These are phyloP conservation scores for Lepetodrilus schrolli DNA, from an alignment of 2,888 invertebrate genomes.

Conservation along the genomic window DNA sequence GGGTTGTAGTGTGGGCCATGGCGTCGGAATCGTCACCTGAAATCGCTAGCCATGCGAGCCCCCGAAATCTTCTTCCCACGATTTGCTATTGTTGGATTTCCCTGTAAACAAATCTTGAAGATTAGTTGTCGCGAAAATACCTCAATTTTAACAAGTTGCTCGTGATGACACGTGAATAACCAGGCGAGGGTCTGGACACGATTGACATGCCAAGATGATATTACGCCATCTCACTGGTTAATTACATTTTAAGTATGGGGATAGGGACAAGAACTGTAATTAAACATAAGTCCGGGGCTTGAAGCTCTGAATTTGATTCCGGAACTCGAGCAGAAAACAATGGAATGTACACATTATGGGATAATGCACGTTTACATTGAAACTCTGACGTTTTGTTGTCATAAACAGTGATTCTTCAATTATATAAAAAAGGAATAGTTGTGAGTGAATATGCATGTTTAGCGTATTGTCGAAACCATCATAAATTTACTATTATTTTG, in stretches of 20 bases:
- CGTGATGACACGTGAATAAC: conserved; percentile 17
- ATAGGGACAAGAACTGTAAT: not conserved
- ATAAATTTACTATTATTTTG: too few relatives aligned
- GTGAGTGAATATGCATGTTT: too few relatives aligned
- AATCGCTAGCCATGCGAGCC: not conserved
- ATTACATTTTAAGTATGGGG: conserved; percentile 22
- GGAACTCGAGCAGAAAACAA: not conserved
- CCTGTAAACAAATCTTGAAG: conserved; percentile 26
- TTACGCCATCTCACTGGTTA: not conserved
- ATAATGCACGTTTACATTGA: conserved; percentile 21
- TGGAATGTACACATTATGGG: not conserved
- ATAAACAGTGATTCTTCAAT: too few relatives aligned
- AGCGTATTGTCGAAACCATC: too few relatives aligned
- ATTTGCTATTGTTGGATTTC: not conserved
- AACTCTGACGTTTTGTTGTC: conserved; percentile 15
- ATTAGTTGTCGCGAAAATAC: conserved; percentile 15
- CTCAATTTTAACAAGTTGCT: conserved; percentile 18
- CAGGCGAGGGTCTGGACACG: not conserved
- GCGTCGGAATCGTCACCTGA: not conserved
- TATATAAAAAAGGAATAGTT: too few relatives aligned
- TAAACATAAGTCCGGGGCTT: conserved; percentile 2
- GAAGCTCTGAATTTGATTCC: not conserved
- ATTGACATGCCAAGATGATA: not conserved
- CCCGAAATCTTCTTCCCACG: not conserved
- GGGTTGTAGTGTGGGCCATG: not conserved